A percentile compares a stretch with the other conserved stretches of the same genome.
phyloP scores from a whole-genome alignment of 2,888 invertebrate genomes.

The Panzeria rudis region DNA sequence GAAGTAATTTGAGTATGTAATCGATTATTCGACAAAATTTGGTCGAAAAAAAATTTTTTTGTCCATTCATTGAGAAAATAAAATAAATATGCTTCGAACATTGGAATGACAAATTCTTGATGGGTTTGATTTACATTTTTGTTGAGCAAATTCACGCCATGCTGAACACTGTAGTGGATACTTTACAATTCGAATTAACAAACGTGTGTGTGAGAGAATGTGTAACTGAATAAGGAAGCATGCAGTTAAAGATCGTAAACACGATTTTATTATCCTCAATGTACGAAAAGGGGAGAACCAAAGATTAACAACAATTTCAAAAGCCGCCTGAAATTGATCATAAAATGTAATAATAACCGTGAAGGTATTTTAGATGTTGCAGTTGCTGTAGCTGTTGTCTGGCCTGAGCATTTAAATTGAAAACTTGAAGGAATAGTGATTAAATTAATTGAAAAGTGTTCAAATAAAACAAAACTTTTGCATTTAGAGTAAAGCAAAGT shows the following conservation, averaged over 20 bases:
- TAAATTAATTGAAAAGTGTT: slow-evolving; percentile 52
- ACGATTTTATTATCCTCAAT: slow-evolving; percentile 51
- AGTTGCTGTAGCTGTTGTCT: slow-evolving; percentile 14
- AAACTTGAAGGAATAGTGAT: slow-evolving; percentile 20
- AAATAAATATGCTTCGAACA: background rate
- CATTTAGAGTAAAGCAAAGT: slow-evolving; percentile 6
- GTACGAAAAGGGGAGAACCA: slow-evolving; percentile 41
- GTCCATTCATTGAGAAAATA: too few species aligned
- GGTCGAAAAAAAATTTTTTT: too few species aligned
- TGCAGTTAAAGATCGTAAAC: slow-evolving; percentile 45
- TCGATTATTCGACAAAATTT: too few species aligned
- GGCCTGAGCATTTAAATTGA: background rate
- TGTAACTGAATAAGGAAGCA: slow-evolving; percentile 31
- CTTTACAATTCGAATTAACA: background rate
- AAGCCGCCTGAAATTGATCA: slow-evolving; percentile 59
- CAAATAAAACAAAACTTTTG: slow-evolving; percentile 29
- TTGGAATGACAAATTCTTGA: background rate
- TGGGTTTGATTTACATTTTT: background rate
- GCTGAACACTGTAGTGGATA: background rate
- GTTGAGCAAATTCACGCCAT: background rate
- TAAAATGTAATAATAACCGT: slow-evolving; percentile 78
- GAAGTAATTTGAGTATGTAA: too few species aligned
- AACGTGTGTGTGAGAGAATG: slow-evolving; percentile 3
- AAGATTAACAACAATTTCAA: slow-evolving; percentile 59
- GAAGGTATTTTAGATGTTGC: slow-evolving; percentile 72